These are phyloP conservation scores for Eugnorisma glareosa DNA, from an alignment of 2,888 invertebrate genomes.

Conservation along the genomic window DNA sequence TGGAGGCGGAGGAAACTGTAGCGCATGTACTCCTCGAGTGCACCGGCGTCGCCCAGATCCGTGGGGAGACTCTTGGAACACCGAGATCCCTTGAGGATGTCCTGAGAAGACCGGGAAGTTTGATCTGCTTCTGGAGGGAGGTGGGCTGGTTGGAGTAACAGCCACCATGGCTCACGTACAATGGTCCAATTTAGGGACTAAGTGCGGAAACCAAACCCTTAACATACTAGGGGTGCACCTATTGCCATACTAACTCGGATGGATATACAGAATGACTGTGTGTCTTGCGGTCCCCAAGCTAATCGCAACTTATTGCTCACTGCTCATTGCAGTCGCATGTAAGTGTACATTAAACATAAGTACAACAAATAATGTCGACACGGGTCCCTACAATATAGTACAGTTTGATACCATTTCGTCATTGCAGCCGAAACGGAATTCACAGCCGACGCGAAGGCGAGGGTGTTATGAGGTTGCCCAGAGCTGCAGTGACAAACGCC, in stretches of 20 bases:
- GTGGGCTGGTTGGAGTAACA: too few species aligned
- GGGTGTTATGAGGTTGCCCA: background rate
- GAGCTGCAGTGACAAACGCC: background rate
- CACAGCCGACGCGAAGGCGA: background rate
- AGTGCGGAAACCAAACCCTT: too few species aligned
- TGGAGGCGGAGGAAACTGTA: too few species aligned
- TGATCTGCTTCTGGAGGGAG: too few species aligned
- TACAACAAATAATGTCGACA: background rate
- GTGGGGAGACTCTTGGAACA: too few species aligned
- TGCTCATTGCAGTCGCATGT: slow-evolving; percentile 43
- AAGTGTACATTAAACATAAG: slow-evolving; percentile 10
- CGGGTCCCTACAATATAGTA: background rate
- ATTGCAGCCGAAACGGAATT: background rate
- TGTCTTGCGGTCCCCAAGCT: slow-evolving; percentile 28
- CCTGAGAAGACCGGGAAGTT: too few species aligned
- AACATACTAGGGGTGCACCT: too few species aligned
- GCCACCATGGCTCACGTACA: too few species aligned
- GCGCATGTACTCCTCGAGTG: too few species aligned
- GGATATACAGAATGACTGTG: slow-evolving; percentile 9
- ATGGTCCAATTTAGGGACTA: too few species aligned
- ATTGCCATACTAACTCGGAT: background rate
- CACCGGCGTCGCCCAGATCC: too few species aligned
- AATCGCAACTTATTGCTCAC: slow-evolving; percentile 45
- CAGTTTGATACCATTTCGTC: background rate
- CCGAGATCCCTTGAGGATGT: too few species aligned